Evolutionary conservation across 2,888 invertebrate species (phyloP).

Genomic region (Zonitis immaculata): DNA sequence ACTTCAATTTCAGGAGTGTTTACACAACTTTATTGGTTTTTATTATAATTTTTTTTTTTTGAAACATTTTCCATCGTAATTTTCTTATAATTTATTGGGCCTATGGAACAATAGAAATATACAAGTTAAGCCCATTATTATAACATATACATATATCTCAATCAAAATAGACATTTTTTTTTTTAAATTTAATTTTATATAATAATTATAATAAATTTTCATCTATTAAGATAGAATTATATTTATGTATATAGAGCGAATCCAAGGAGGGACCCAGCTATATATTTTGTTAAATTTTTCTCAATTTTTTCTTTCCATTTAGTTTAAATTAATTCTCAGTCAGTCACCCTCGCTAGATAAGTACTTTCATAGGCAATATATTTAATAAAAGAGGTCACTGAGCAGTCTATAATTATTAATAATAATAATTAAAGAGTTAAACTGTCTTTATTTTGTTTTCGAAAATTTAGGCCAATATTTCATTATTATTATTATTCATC

Average conservation of each 20-base stretch:
- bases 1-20: constrained; percentile 25
- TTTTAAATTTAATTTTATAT: constrained; percentile 24
- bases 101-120: constrained; percentile 48
- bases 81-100: constrained; percentile 38
- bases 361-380: constrained; percentile 37
- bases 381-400: constrained; percentile 30
- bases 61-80: constrained; percentile 29
- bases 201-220: constrained; percentile 19
- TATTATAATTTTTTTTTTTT: constrained; percentile 38
- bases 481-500: constrained; percentile 15
- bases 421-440: constrained; percentile 24
- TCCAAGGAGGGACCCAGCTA: constrained; percentile 37
- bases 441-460: constrained; percentile 18
- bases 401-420: constrained; percentile 28
- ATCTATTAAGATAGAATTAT: constrained; percentile 35
- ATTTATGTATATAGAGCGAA: constrained; percentile 38
- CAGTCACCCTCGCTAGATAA: constrained; percentile 42
- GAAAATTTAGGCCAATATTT: constrained; percentile 20
- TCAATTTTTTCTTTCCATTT: too few species aligned
- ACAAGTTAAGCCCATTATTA: constrained; percentile 44
- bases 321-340: constrained; percentile 28
- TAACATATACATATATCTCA: constrained; percentile 47
- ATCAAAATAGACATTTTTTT: constrained; percentile 45
- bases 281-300: constrained; percentile 25
- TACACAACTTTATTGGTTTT: constrained; percentile 39